Base-by-base conservation (phyloP, 2,797 vertebrate genomes). In the Ispidina picta region DNA sequence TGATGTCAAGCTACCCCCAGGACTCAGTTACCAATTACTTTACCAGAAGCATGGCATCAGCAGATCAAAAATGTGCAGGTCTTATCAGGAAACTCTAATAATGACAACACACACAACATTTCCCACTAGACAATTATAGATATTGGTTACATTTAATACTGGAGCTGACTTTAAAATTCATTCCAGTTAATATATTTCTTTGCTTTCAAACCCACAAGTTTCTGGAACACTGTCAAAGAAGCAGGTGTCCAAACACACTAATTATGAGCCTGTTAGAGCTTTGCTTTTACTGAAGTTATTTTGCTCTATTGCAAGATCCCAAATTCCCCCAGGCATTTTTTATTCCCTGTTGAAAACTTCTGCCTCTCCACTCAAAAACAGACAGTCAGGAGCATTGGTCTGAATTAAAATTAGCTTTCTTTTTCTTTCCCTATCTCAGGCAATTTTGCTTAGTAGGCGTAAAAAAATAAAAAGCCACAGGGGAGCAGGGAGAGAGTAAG, bases 331-430 rank as follows among this genome's bases (percentile, higher is more conserved):
- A 80, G 86, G 93, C 93, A 83, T 35, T 89, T 92, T 62, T 85
- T 83, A 94, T 54, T 90, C 58, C 86, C 59, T 91, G 90, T 94
- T 88, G 94, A 90, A 92, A 94, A 84, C 63, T 88, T 91, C 49
- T 71, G 72, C 62, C 62, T 85, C 54, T 33, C 33, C 31, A 43
- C 20, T 88, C 51, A 80, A 54, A n/a, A 70, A 21, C 51, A 95
- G 91, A 78, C 71, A 77, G 58, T 41, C 3, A 0, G 29, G 49
- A 94, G 39, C 18, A 86, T 0, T 31, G 55, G 29, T 59, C 64
- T 88, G 90, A 94, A 92, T 92, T 80, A 94, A 86, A 94, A 96
- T 68, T 28, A 85, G 66, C 17, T 62, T 58, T 11, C 26, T 46
- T 60, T 69, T 51, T 51, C 37, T 14, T 5, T 22, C 55, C n/a